Percentiles rank a stretch among this genome's conserved stretches.
Evolutionary conservation across 2,113 vertebrate species (phyloP).

Genomic region (Phyllostomus hastatus): DNA sequence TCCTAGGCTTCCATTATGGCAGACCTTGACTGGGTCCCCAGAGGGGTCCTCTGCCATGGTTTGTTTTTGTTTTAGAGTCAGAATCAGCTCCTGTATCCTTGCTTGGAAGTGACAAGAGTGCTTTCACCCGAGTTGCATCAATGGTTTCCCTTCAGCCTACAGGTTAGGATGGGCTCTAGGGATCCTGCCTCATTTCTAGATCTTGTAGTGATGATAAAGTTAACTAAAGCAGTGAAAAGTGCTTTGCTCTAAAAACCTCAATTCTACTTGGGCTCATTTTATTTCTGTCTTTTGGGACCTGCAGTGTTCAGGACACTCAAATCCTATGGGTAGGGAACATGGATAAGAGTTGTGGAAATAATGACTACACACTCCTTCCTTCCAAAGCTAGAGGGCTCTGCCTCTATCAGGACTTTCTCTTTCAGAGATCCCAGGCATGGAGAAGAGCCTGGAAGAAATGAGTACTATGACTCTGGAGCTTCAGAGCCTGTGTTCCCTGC

Average conservation of each 20-base stretch:
- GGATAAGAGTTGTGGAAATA: slow-evolving; percentile 32
- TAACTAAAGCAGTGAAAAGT: slow-evolving; percentile 29
- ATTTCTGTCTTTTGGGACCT: slow-evolving; percentile 64
- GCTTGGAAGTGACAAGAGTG: slow-evolving; percentile 66
- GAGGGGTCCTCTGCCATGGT: background rate
- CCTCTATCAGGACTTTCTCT: slow-evolving; percentile 6
- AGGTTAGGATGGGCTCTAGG: slow-evolving; percentile 74
- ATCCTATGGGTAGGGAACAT: slow-evolving; percentile 36
- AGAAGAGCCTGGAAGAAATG: slow-evolving; percentile 74
- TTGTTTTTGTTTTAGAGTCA: slow-evolving; percentile 51
- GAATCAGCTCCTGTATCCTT: slow-evolving; percentile 53
- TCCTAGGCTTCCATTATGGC: background rate
- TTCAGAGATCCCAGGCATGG: slow-evolving; percentile 45
- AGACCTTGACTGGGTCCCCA: background rate
- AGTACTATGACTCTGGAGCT: slow-evolving; percentile 57
- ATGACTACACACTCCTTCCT: background rate
- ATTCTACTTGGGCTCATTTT: slow-evolving; percentile 69
- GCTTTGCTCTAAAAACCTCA: slow-evolving; percentile 75
- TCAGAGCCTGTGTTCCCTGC: slow-evolving; percentile 57
- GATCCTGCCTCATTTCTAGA: slow-evolving; percentile 62
- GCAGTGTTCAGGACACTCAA: slow-evolving; percentile 40
- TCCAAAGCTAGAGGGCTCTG: slow-evolving; percentile 1
- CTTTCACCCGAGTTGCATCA: slow-evolving; percentile 61
- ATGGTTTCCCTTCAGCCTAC: slow-evolving; percentile 34
- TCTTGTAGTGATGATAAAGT: slow-evolving; percentile 43